These are phyloP conservation scores for Cryptoblepharus egeriae DNA, from an alignment of 2,797 vertebrate species.

Conservation along the genomic window DNA sequence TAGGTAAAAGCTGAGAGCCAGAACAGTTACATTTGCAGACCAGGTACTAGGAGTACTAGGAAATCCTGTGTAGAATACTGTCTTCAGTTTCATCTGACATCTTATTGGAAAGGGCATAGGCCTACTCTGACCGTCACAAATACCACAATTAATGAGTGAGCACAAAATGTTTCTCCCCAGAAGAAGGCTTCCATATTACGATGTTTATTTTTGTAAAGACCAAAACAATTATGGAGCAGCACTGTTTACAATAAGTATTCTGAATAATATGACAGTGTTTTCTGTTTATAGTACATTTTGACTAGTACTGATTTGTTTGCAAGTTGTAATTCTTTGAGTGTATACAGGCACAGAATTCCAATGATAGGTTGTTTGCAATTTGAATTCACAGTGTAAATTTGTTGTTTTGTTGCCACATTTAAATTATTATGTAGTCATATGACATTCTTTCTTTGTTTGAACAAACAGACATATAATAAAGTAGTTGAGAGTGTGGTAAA, in stretches of 20 bases:
- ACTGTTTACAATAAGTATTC: constrained; percentile 21
- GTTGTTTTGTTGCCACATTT: constrained; percentile 28
- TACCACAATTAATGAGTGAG: not conserved
- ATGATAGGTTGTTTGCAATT: constrained; percentile 6
- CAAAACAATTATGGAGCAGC: not conserved
- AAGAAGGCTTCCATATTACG: not conserved
- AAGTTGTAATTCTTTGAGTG: constrained; percentile 39
- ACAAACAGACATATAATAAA: constrained; percentile 12
- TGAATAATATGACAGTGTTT: constrained; percentile 16
- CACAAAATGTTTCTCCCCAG: not conserved
- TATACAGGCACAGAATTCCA: constrained; percentile 39
- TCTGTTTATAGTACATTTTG: constrained; percentile 26
- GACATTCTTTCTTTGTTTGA: constrained; percentile 6
- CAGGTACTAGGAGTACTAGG: no score
- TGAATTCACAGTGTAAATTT: constrained; percentile 17
- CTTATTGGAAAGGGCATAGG: no score
- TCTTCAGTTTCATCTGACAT: no score
- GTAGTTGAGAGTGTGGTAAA: constrained; percentile 3
- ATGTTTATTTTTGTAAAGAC: not conserved
- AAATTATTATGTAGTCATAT: constrained; percentile 30
- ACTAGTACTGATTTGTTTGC: constrained; percentile 23
- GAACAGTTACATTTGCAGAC: no score
- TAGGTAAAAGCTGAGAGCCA: no score
- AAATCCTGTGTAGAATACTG: no score
- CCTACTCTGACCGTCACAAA: no score